Percentiles rank a stretch among this genome's conserved stretches.
These are phyloP conservation scores for Scotopteryx bipunctaria DNA, from an alignment of 2,888 invertebrate species.

Conservation along the genomic window DNA sequence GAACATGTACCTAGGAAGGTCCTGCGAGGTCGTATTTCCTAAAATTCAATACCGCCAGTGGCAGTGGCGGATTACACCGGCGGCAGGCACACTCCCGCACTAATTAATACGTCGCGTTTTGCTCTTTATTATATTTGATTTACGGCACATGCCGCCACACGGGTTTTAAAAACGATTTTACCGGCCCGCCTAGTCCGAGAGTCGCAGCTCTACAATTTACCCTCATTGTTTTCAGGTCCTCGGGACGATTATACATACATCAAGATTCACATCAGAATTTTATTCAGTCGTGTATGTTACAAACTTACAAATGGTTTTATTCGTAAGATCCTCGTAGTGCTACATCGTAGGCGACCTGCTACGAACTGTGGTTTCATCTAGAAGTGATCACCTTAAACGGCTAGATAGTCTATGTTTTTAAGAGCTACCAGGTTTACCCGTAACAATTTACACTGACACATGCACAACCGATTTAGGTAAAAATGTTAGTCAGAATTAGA, in stretches of 20 bases:
- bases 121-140: slow-evolving; percentile 74
- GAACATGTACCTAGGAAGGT: neutral
- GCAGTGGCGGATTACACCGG: slow-evolving; percentile 3
- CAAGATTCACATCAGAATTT: no score
- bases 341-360: slow-evolving; percentile 7
- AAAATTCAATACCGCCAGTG: slow-evolving; percentile 61
- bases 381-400: no score
- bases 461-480: neutral
- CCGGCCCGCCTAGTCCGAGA: slow-evolving; percentile 22
- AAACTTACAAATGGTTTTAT: no score
- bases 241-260: no score
- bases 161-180: slow-evolving; percentile 70
- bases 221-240: neutral
- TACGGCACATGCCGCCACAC: slow-evolving; percentile 55
- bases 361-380: no score
- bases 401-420: no score
- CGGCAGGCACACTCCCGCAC: slow-evolving; percentile 42
- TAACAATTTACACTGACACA: neutral
- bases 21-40: slow-evolving; percentile 53
- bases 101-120: slow-evolving; percentile 73
- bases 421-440: no score
- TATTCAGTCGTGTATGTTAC: no score
- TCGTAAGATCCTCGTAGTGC: no score
- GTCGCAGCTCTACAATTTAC: neutral
- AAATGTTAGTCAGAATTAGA: neutral